A percentile compares a stretch with the other conserved stretches of the same genome.
These are phyloP conservation scores for Martes flavigula DNA, from an alignment of 2,797 vertebrate genomes.

Conservation along the genomic window DNA sequence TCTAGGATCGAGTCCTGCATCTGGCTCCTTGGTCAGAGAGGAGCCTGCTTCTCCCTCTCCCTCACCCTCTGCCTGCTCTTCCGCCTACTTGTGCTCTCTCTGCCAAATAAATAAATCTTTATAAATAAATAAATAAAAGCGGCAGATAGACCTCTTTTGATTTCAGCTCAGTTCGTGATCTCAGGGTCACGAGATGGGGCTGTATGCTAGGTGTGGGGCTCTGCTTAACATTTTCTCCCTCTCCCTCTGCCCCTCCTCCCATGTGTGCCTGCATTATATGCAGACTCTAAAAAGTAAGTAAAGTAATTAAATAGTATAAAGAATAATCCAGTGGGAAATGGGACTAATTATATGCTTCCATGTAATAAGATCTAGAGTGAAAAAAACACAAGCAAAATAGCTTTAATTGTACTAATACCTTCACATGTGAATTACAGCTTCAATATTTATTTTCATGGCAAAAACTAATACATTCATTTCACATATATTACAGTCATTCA, in stretches of 20 bases:
- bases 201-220: not conserved
- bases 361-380: not conserved
- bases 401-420: slow-evolving; percentile 13
- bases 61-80: no score
- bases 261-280: not conserved
- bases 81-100: no score
- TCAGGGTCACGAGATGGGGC: not conserved
- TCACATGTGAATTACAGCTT: slow-evolving; percentile 33
- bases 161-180: not conserved
- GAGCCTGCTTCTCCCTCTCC: no score
- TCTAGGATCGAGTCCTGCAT: no score
- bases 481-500: slow-evolving; percentile 88
- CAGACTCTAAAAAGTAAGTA: not conserved
- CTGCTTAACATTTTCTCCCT: not conserved
- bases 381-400: not conserved
- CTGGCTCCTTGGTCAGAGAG: no score
- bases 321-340: not conserved
- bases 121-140: not conserved
- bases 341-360: not conserved
- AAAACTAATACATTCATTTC: slow-evolving; percentile 87
- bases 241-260: not conserved
- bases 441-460: slow-evolving; percentile 92
- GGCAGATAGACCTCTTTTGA: not conserved
- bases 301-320: not conserved
- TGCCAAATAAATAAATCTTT: not conserved